phyloP scores from a whole-genome alignment of 2,113 vertebrate species.

The Axis porcinus region DNA sequence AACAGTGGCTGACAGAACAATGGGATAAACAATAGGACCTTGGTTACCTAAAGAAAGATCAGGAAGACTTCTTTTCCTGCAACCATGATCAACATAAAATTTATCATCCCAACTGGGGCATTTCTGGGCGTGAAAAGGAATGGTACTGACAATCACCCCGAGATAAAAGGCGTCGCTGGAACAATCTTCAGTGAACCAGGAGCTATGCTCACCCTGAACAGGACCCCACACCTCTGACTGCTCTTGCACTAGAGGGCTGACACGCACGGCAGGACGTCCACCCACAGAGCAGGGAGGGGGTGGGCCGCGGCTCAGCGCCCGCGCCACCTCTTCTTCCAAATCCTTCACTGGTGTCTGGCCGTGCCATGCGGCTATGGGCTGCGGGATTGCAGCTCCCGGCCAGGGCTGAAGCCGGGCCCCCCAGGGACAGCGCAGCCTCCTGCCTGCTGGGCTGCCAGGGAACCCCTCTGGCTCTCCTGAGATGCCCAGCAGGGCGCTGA shows the following conservation, averaged over 20 bases:
- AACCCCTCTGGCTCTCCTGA: background rate
- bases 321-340: background rate
- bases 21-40: background rate
- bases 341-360: background rate
- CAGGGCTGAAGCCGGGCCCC: background rate
- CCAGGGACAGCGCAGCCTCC: background rate
- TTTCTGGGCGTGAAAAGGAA: background rate
- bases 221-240: background rate
- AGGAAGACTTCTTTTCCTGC: background rate
- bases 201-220: background rate
- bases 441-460: background rate
- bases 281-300: background rate
- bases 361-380: rapidly evolving
- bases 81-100: background rate
- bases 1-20: background rate
- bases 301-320: rapidly evolving
- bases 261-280: background rate
- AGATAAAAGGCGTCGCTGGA: background rate
- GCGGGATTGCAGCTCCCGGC: background rate
- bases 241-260: background rate
- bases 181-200: background rate
- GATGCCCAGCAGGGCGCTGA: background rate
- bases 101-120: background rate
- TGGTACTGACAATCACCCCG: background rate
- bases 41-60: background rate